Evolutionary conservation across 2,113 vertebrate species (phyloP), one percentile per base, ranked within the genome.

Genomic region (Seriola dumerili): DNA sequence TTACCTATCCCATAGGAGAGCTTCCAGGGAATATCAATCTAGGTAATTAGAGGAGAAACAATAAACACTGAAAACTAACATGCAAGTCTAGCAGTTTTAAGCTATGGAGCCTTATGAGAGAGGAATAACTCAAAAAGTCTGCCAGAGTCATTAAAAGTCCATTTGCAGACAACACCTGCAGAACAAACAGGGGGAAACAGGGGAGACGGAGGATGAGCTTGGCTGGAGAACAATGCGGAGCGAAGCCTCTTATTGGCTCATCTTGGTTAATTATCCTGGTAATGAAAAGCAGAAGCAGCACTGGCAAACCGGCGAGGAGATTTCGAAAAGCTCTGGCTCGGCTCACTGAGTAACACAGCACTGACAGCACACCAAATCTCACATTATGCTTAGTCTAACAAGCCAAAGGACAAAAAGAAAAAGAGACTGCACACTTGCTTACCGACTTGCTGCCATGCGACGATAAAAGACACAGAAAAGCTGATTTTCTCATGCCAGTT

Each of bases 131-230:
- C 50, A 59, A 63, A 84, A 85, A 91, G 84, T 80, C 88, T 12
- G 44, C 23, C 63, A 64, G 72, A 89, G 89, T 93, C 88, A 90
- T 94, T 94, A 94, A 92, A 92, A 91, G 89, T 93, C 85, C 68
- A 94, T 93, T 89, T 94, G 76, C 79, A 80, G 76, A 46, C 57
- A 90, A 89, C 92, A 93, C 91, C 91, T 92, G 91, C 90, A 89
- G 72, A 92, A 92, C 79, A 90, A 91, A 91, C 86, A 63, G 64
- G 76, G 54, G 78, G 57, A 36, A 68, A 25, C 13, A 4, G 29
- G 76, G 50, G 46, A 86, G 77, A 62, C 34, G 4, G 73, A 44
- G 55, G 78, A 67, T 4, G 61, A 88, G 81, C 75, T 62, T 68
- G 75, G 83, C 86, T 68, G 23, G 14, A 86, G 78, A 88, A 83